Base-by-base conservation (phyloP, 2,797 vertebrate genomes). In the Bryconaethiops microstoma region DNA sequence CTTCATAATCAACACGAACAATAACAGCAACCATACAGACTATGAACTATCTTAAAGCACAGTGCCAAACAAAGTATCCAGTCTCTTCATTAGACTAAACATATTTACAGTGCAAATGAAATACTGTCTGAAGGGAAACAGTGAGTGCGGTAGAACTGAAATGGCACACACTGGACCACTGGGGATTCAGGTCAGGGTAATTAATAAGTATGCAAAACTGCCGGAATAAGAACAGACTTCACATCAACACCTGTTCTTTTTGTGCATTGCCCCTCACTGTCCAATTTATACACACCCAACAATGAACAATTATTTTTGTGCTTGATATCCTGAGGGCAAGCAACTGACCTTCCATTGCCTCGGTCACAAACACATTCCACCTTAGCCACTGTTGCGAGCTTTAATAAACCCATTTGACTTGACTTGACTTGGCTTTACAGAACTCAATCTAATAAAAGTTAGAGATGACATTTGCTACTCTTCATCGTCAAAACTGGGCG, bases 1-100 rank as follows among this genome's bases (percentile, higher is more conserved):
- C 16, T 40, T 83, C 40, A 75, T 48, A 80, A 76, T 75, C 54
- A 45, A 79, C 23, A 85, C 19, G 74, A 57, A 81, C 74, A 84
- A 75, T 40, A 77, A 35, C 65, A 74, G 19, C 13, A 74, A 40
- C 40, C 48, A 70, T 17, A 59, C 50, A 40, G 76, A 84, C 74
- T 77, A 80, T 63, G 55, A 76, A 73, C 59, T 62, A 25, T 79
- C 67, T 80, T 78, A 77, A 70, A 84, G 29, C 35, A 74, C 75
- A 78, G 54, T 40, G 2, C 78, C 67, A 57, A 80, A 76, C 64
- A 65, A 45, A 17, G 57, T n/a, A 64, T 8, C 65, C 7, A 70
- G n/a, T 52, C 16, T 42, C 39, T 76, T 16, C 7, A 19, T 50
- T 59, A 71, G 42, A 25, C 65, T 76, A 59, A n/a, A 67, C 42